Evolutionary conservation across 2,888 invertebrate species (phyloP).

Genomic region (Nemotelus nigrinus): DNA sequence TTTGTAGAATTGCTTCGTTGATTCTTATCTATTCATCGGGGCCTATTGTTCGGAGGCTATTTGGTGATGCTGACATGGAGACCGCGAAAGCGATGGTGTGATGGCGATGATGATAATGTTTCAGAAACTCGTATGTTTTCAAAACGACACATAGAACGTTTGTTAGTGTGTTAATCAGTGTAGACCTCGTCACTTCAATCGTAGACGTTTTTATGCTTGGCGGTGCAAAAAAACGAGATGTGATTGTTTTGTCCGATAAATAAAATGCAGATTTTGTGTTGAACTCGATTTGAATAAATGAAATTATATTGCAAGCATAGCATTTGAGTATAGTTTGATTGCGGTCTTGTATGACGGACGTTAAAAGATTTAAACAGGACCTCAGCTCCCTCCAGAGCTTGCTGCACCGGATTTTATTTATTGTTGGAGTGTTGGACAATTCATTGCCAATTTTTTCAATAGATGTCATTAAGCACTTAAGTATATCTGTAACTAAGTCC

Average conservation of each 20-base stretch:
- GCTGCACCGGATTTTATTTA: no score
- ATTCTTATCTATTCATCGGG: slow-evolving; percentile 43
- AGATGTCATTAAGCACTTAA: no score
- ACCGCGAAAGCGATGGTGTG: no score
- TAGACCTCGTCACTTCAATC: slow-evolving; percentile 17
- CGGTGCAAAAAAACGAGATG: slow-evolving; percentile 46
- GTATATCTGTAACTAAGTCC: no score
- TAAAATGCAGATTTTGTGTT: background rate
- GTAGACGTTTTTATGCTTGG: slow-evolving; percentile 47
- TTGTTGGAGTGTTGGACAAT: no score
- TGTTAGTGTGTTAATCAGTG: slow-evolving; percentile 30
- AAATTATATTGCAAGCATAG: no score
- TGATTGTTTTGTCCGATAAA: slow-evolving; percentile 24
- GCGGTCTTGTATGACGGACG: no score
- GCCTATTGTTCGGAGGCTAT: slow-evolving; percentile 20
- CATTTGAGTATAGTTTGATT: no score
- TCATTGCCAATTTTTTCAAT: no score
- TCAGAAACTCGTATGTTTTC: background rate
- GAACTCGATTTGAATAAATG: background rate
- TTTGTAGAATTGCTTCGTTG: slow-evolving; percentile 42
- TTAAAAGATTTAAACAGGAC: no score
- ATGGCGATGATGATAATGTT: slow-evolving; percentile 32
- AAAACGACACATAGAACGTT: background rate
- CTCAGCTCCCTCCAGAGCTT: no score
- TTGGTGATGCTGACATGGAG: slow-evolving; percentile 25